phyloP scores from a whole-genome alignment of 2,888 invertebrate genomes.

The Agriotes lineatus region DNA sequence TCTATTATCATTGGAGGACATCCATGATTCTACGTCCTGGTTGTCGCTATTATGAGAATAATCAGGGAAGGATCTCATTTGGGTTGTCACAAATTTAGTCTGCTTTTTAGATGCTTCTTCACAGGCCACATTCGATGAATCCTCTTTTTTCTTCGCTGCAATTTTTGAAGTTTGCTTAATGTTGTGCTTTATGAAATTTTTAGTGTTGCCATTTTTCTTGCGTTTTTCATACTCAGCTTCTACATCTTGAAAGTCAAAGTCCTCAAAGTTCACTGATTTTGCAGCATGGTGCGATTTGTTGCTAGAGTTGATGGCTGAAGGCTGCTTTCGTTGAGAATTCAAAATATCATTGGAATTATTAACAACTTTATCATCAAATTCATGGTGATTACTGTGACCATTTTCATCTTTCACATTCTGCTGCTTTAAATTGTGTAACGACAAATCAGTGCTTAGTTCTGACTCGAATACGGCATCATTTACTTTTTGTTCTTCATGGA shows the following conservation, averaged over 20 bases:
- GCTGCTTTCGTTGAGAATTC: neutral
- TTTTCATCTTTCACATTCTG: neutral
- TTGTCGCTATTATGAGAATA: constrained; percentile 5
- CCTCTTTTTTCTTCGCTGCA: neutral
- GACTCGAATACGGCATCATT: constrained; percentile 16
- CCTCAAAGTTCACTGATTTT: constrained; percentile 19
- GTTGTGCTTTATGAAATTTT: constrained; percentile 38
- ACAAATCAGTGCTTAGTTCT: constrained; percentile 36
- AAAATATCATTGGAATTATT: neutral
- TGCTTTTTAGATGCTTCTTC: neutral
- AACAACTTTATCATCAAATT: neutral
- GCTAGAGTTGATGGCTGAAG: neutral
- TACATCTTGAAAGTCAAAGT: neutral
- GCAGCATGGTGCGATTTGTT: neutral
- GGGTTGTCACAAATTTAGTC: constrained; percentile 37
- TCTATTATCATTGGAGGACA: constrained; percentile 42
- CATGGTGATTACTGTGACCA: neutral
- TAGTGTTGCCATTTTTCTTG: constrained; percentile 13
- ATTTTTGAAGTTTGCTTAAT: constrained; percentile 18
- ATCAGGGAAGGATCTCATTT: constrained; percentile 50
- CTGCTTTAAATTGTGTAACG: constrained; percentile 31
- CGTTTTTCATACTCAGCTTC: constrained; percentile 24
- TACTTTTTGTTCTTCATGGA: constrained; percentile 45
- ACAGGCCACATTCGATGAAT: too few species aligned
- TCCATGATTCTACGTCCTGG: constrained; percentile 56